Evolutionary conservation across 2,113 vertebrate genomes (phyloP), one percentile per base, ranked within the genome.

Genomic region (Salvelinus alpinus): DNA sequence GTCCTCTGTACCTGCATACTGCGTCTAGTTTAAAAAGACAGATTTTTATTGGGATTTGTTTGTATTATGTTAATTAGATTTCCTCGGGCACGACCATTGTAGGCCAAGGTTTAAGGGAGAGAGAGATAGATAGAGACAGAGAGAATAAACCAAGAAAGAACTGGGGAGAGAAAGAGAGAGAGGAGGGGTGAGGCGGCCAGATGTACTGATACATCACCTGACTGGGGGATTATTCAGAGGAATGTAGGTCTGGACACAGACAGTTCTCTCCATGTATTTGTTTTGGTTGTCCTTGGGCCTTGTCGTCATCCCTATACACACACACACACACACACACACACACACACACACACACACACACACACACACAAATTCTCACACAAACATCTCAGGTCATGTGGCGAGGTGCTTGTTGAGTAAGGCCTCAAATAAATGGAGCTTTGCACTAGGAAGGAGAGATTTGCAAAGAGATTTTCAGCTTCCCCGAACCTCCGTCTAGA

Each of bases 241-340:
- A 59, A 51, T 74, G 82, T 48, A 74, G 47, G 66, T 82, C 47
- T 71, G 81, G 86, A 83, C 79, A 78, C 74, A 59, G 2, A 24
- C 1, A 38, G 73, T 90, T 88, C 79, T 89, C 82, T 89, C 79
- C 2, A 57, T 81, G 88, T 66, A 85, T 88, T 90, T 89, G 81
- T 84, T 88, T 64, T 66, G 73, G 67, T 65, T 76, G 80, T 81
- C 84, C 76, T 86, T 78, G 74, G 75, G 70, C 51, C 73, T 27
- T 66, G 54, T 80, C 77, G 78, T 67, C 66, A 83, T 82, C 80
- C 78, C 3, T 77, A 83, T 71, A 31, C 51, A 31, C 70, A 59
- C 70, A 2, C 38, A 48, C 72, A n/a, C n/a, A n/a, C n/a, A n/a
- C n/a, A n/a, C n/a, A 16, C 59, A 48, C 72, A 13, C 60, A 47